These are phyloP conservation scores for Zaprionus nigranus DNA, from an alignment of 1,140 invertebrate genomes.

Conservation along the genomic window DNA sequence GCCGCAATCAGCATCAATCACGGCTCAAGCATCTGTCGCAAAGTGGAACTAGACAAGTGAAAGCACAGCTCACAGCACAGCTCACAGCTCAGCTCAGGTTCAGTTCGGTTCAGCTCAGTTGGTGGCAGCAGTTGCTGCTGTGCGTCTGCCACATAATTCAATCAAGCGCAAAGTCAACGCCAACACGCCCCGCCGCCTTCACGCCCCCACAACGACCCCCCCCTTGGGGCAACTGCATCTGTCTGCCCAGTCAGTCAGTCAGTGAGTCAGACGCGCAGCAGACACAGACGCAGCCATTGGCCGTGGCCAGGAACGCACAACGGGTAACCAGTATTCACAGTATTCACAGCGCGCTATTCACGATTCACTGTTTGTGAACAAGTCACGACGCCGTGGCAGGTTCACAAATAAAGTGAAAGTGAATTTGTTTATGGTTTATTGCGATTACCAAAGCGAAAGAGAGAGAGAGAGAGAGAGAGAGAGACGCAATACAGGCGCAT, in stretches of 20 bases:
- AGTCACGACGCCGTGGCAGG: constrained; percentile 48
- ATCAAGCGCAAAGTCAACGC: constrained; percentile 54
- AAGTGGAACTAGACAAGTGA: constrained; percentile 56
- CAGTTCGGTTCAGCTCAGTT: neutral
- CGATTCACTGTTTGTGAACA: constrained; percentile 24
- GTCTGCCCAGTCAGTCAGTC: constrained; percentile 59
- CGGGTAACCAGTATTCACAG: constrained; percentile 17
- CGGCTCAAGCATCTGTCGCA: constrained; percentile 52
- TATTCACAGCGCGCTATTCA: constrained; percentile 4
- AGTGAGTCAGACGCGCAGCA: constrained; percentile 61
- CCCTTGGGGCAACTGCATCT: constrained; percentile 10
- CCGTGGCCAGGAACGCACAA: constrained; percentile 56
- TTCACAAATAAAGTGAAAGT: constrained; percentile 81
- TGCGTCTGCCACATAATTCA: constrained; percentile 59
- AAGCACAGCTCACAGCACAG: constrained; percentile 12
- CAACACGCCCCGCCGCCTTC: constrained; percentile 25
- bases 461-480: neutral
- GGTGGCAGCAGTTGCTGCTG: constrained; percentile 14
- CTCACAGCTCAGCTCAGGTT: neutral
- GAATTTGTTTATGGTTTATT: constrained; percentile 82
- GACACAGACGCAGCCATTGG: constrained; percentile 42
- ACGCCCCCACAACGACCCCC: neutral
- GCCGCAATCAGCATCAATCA: constrained; percentile 61
- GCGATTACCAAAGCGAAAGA: constrained; percentile 76
- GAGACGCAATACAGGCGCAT: constrained; percentile 43